Conservation (phyloP, 2,797 vertebrate genomes). For the Pyrocephalus nanus region DNA sequence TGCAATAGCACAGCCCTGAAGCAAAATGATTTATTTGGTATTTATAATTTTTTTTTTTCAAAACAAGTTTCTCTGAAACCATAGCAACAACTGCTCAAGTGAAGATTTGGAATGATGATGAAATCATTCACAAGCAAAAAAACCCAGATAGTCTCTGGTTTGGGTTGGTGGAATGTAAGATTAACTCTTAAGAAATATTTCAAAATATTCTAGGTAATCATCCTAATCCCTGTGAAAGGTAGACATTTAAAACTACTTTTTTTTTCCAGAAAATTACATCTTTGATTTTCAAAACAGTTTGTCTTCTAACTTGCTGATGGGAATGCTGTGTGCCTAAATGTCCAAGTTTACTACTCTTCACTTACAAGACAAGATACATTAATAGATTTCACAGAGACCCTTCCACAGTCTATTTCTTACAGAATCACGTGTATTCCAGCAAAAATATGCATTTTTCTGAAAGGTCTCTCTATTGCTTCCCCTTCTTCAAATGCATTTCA, state of each 20-base stretch:
- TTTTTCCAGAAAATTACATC: not conserved
- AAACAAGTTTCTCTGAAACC: slow-evolving; percentile 53
- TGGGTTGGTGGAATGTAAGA: slow-evolving; percentile 1
- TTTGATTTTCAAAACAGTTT: not conserved
- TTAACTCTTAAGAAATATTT: not conserved
- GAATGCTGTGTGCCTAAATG: not conserved
- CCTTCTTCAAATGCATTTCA: not conserved
- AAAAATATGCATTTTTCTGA: not conserved
- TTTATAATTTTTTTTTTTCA: not conserved
- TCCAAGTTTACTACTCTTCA: not conserved
- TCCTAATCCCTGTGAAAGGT: not conserved
- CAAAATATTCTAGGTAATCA: not conserved
- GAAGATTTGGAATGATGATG: slow-evolving; percentile 41
- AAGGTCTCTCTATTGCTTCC: not conserved
- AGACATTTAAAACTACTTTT: not conserved
- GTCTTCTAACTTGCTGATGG: not conserved
- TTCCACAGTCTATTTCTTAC: not conserved
- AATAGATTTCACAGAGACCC: not conserved
- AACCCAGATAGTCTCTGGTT: not conserved
- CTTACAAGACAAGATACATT: not conserved
- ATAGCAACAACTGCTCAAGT: slow-evolving; percentile 28
- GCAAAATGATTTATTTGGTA: slow-evolving; percentile 30
- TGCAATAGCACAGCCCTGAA: not conserved
- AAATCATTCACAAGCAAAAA: slow-evolving; percentile 16
- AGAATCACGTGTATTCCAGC: not conserved